Conservation (phyloP, 1,140 invertebrate species). For the Drosophila carrolli region DNA sequence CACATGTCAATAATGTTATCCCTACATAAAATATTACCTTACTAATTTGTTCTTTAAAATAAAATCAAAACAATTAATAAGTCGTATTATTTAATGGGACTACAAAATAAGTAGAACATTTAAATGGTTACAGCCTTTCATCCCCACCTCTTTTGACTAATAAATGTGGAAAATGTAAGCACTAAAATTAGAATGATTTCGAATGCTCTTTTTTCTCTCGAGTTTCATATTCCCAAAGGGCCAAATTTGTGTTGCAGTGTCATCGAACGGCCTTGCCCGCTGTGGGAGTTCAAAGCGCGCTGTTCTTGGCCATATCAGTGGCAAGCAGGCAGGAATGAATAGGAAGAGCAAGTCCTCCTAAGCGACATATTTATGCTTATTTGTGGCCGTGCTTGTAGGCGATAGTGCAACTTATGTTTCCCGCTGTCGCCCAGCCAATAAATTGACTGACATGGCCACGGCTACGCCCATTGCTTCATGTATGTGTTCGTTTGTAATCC, state of each 20-base stretch:
- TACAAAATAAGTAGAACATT: too few species aligned
- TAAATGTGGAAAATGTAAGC: neutral
- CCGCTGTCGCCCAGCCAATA: conserved; percentile 66
- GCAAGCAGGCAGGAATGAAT: conserved; percentile 5
- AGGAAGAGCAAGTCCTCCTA: conserved; percentile 23
- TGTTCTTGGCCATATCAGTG: conserved; percentile 29
- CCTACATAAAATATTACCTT: too few species aligned
- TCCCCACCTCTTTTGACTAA: too few species aligned
- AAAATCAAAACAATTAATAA: too few species aligned
- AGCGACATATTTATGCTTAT: conserved; percentile 66
- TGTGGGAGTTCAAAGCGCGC: conserved; percentile 6
- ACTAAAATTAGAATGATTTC: too few species aligned
- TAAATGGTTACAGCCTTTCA: too few species aligned
- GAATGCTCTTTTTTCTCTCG: too few species aligned
- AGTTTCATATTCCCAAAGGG: neutral
- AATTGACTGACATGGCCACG: conserved; percentile 61
- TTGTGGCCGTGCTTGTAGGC: conserved; percentile 63
- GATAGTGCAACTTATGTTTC: conserved; percentile 80
- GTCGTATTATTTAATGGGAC: too few species aligned
- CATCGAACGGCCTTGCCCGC: conserved; percentile 1
- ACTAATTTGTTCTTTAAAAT: too few species aligned
- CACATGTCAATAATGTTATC: too few species aligned
- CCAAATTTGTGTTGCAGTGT: neutral
- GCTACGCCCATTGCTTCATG: neutral
- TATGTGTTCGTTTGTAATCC: conserved; percentile 49